These are phyloP conservation scores for Carposina sasakii DNA, from an alignment of 1,140 invertebrate genomes.

Conservation along the genomic window DNA sequence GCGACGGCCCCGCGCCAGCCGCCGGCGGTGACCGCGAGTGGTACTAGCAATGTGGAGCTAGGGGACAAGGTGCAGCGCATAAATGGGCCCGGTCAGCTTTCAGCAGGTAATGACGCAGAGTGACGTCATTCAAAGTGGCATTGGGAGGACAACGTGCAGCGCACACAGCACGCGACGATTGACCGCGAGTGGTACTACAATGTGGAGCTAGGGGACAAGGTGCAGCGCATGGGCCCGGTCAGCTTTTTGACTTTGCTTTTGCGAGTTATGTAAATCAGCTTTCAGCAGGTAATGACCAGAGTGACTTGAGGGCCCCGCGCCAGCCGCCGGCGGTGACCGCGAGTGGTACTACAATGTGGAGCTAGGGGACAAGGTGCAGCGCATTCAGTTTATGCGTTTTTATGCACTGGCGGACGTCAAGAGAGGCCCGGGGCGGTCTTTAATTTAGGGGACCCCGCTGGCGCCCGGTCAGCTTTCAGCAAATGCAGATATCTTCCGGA, in stretches of 20 bases:
- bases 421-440: too few species aligned
- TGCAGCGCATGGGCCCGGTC: constrained; percentile 90
- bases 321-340: constrained; percentile 85
- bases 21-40: constrained; percentile 92
- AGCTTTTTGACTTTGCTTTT: too few species aligned
- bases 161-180: constrained; percentile 74
- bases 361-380: constrained; percentile 81
- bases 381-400: too few species aligned
- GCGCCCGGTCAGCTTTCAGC: too few species aligned
- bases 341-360: constrained; percentile 98
- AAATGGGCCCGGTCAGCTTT: constrained; percentile 92
- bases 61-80: constrained; percentile 84
- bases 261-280: too few species aligned
- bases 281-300: too few species aligned
- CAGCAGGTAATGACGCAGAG: constrained; percentile 90
- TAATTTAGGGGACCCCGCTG: too few species aligned
- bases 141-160: too few species aligned
- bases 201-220: constrained; percentile 80
- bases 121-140: constrained; percentile 97
- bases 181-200: constrained; percentile 99
- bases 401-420: too few species aligned
- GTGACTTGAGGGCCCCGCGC: too few species aligned
- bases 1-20: constrained; percentile 80
- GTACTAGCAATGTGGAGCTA: constrained; percentile 91
- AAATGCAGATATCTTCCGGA: too few species aligned